Base-by-base conservation (phyloP, 2,888 invertebrate genomes). In the Epicampocera succincta region DNA sequence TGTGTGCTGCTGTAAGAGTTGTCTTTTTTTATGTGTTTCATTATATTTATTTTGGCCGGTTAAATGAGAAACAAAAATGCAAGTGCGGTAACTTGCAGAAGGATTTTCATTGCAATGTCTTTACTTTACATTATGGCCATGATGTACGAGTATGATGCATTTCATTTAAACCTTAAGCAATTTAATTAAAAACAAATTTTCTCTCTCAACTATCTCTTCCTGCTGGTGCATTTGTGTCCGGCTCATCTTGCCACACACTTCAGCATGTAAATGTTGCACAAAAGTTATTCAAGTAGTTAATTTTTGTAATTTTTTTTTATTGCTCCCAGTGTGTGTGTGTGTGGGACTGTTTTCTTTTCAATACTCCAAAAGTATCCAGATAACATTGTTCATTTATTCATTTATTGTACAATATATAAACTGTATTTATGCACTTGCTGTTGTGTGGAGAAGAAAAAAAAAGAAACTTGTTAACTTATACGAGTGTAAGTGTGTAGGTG, bases 141-240 rank as follows among this genome's bases (percentile, higher is more conserved):
- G 76, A 46, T 61, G 60, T 44, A 68, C 63, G 52, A n/a, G 60
- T 44, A 72, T n/a, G 25, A 66, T n/a, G 74, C 63, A 74, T 82
- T 78, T 66, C 74, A 71, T 82, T 76, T 74, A 81, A 78, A 77
- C 78, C 81, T 74, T 71, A 71, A 74, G 82, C 78, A 82, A 82
- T 82, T 82, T 82, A 82, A 82, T 82, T 82, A 78, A 82, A 82
- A 78, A 82, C 60, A 74, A 78, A 82, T 82, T 82, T 82, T 78
- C 52, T 40, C 60, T 58, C 46, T 42, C 50, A 25, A 25, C 52
- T 63, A 11, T 4, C 69, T 61, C 46, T 76, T 19, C 12, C 52
- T 25, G 44, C 66, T 60, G 44, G 33, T 66, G 44, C n/a, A 73
- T 66, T 46, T 66, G 50, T 52, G 60, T 66, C 52, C 71, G 71